Evolutionary conservation across 2,888 invertebrate genomes (phyloP).

Genomic region (Diadegma fenestrale): DNA sequence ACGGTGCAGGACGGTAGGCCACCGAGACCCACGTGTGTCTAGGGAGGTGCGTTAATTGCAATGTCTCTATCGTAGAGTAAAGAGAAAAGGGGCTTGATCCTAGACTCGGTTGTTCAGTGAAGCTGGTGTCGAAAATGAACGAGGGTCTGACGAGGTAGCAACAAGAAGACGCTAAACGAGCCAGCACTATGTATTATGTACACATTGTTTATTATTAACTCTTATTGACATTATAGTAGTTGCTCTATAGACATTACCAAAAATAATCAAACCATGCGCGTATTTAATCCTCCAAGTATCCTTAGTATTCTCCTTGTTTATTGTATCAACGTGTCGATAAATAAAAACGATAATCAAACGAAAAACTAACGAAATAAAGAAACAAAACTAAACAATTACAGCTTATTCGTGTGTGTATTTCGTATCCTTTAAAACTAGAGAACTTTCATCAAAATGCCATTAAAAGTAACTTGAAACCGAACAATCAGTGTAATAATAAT

Average conservation of each 20-base stretch:
- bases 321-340: conserved; percentile 75
- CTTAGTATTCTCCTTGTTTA: conserved; percentile 72
- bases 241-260: conserved; percentile 79
- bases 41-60: no score
- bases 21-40: no score
- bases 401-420: conserved; percentile 79
- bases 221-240: conserved; percentile 79
- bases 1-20: no score
- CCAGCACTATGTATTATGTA: conserved; percentile 74
- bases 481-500: conserved; percentile 74
- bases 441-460: conserved; percentile 80
- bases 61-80: no score
- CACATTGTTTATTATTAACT: conserved; percentile 80
- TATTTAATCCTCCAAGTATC: conserved; percentile 73
- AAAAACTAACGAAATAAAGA: conserved; percentile 33
- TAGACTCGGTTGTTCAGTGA: conserved; percentile 41
- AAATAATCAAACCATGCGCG: conserved; percentile 77
- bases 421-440: conserved; percentile 67
- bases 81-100: neutral
- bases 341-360: conserved; percentile 42
- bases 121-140: conserved; percentile 25
- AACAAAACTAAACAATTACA: conserved; percentile 73
- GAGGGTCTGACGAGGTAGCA: conserved; percentile 76
- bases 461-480: conserved; percentile 81
- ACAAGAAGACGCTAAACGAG: conserved; percentile 81